Evolutionary conservation across 2,797 vertebrate genomes (phyloP), one percentile per base, ranked within the genome.

Genomic region (Malurus leucopterus): DNA sequence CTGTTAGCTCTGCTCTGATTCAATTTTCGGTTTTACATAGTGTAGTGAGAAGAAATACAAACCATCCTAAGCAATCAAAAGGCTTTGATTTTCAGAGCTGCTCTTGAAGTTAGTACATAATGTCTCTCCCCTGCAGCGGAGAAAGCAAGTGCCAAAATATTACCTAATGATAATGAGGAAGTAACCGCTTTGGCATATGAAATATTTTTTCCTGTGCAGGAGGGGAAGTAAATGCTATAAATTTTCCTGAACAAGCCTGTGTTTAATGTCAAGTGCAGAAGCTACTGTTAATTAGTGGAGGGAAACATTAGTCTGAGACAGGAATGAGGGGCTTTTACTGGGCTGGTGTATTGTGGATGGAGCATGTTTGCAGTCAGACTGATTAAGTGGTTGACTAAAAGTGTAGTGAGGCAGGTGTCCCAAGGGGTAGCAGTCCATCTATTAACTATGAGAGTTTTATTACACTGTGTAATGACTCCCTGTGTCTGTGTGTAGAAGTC

Each of bases 121-220:
- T 88, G 69, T 95, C 41, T 73, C 43, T 93, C 63, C 80, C 75
- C 88, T 90, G 76, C 78, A 72, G 71, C 1, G 8, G 79, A 46
- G 88, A 50, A 76, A 65, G 72, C 87, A 65, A 90, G 63, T 91
- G 82, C 94, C 93, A 93, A 90, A 93, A 81, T 89, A 86, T 93
- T 93, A 92, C 84, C 82, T 90, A 93, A 92, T 91, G 65, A 92
- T 91, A 92, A 82, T 24, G 75, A 93, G 81, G 89, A 95, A 95
- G 91, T 90, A 86, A 88, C 80, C 0, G n/a, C 76, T 87, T 91
- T 95, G 93, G 91, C 91, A 15, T 27, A 89, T 80, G 91, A 76
- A 93, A 36, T 93, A 90, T 86, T 94, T 90, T 92, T 94, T 95
- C 93, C 93, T 93, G 89, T 93, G 74, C 61, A 13, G 27, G 64